Evolutionary conservation across 2,888 invertebrate species (phyloP), one percentile per base, ranked within the genome.

Genomic region (Venusia cambrica): DNA sequence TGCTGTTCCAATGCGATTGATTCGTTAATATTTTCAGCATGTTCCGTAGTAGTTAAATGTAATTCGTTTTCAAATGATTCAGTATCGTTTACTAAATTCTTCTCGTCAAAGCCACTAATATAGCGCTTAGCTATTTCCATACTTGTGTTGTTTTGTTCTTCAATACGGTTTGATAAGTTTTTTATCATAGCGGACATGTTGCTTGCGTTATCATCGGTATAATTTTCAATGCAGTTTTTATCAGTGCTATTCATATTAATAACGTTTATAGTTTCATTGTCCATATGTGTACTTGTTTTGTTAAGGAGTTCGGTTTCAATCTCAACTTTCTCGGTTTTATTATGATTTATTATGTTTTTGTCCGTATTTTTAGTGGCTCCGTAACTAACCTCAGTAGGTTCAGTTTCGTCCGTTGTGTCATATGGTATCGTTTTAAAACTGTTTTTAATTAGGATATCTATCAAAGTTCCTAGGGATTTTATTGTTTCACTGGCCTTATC

Each of bases 71-170:
- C 11, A 1, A 13, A 12, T 16, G 13, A 9, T 24, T 28, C 25
- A 14, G 20, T 18, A n/a, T 16, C 41, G 14, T 7, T 14, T 1
- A 5, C 5, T 3, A 10, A 7, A 18, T 25, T 6, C 14, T 31
- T 7, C 4, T 29, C 13, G 3, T 54, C 40, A 13, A 48, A 37
- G 8, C 47, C 38, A n/a, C 41, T 31, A 2, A 58, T 42, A 18
- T 61, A 26, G 11, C 52, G 48, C 37, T 58, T 62, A 32, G 71
- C 63, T 19, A 71, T 57, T 48, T 74, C 66, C 39, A 75, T 48
- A 22, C 66, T 77, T 0, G 64, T 65, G 26, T 77, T 73, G 42
- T 78, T 79, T 30, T 73, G 69, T 38, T 51, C 55, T 2, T 80
- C 77, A 32, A 79, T 80, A 33, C 61, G 51, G 22, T 73, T 70